Base-by-base conservation (phyloP, 2,797 vertebrate genomes). In the Gila robusta region DNA sequence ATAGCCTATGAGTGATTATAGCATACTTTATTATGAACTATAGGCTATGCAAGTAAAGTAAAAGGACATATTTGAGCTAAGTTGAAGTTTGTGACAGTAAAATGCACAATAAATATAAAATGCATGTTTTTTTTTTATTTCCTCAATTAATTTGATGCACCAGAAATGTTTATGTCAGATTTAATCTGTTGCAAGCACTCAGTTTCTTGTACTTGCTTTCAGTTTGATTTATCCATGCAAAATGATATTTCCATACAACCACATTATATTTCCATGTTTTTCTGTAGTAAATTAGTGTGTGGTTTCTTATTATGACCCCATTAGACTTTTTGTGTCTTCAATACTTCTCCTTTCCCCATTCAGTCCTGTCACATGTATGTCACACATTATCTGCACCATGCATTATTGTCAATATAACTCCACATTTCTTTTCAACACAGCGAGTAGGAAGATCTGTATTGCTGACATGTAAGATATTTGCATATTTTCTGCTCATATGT, bases 151-250 rank as follows among this genome's bases (percentile, higher is more conserved):
- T 82, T 28, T 69, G 26, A 44, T 47, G 14, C 11, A 52, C 44
- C 32, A 67, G 12, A 52, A 81, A 79, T 64, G 41, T 66, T 49
- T 69, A 80, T n/a, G 41, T 80, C 28, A 81, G 41, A 67, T 80
- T 62, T 26, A 67, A 70, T 67, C 28, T 39, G 21, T 32, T 79
- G 16, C 0, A 6, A 47, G 56, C 39, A 32, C 78, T 26, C 3
- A 66, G 37, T 39, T 26, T 78, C 23, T 44, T 28, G n/a, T 79
- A 64, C 59, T 66, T 17, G 5, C 7, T 21, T 64, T 79, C n/a
- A 28, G 16, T 66, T 66, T 32, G 39, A 66, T 26, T 32, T 47
- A 64, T 66, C 59, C 26, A 79, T 47, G 39, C 59, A 66, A 32
- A 66, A 64, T 32, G 5, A 47, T 32, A 54, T 39, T 21, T 47